phyloP scores from a whole-genome alignment of 2,888 invertebrate species.

The Azorinus chamasolen region DNA sequence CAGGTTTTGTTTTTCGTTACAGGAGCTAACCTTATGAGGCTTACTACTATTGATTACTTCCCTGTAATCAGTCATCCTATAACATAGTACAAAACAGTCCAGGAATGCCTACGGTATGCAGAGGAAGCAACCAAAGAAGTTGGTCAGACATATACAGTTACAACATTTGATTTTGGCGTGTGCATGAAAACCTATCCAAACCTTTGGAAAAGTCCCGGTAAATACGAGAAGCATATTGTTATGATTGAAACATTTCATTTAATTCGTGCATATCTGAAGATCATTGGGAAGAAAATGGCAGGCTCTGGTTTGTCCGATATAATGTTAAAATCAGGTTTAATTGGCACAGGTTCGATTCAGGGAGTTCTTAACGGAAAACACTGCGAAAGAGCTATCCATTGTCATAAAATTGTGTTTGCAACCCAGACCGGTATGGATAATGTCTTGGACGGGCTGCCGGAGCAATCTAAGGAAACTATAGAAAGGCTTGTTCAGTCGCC shows the following conservation, averaged over 20 bases:
- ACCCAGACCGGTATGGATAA: no score
- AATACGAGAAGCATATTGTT: conserved; percentile 27
- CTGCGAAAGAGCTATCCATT: no score
- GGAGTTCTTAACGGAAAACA: conserved; percentile 3
- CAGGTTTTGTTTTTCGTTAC: no score
- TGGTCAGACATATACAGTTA: no score
- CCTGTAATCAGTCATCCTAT: conserved; percentile 63
- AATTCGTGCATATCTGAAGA: no score
- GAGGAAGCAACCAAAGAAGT: no score
- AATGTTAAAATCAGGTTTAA: conserved; percentile 3
- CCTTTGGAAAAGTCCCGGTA: conserved; percentile 31
- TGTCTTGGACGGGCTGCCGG: background rate
- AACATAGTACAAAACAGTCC: conserved; percentile 58
- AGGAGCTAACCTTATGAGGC: conserved; percentile 21
- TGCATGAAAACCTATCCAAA: conserved; percentile 65
- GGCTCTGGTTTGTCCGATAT: no score
- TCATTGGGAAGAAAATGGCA: conserved; percentile 16
- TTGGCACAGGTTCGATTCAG: no score
- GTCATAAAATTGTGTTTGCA: no score
- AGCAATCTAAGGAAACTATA: background rate
- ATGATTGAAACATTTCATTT: conserved; percentile 35
- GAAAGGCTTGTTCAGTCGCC: background rate
- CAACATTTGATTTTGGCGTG: no score
- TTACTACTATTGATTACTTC: conserved; percentile 67
- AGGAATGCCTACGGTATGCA: conserved; percentile 64